A percentile compares a stretch with the other conserved stretches of the same genome.
These are phyloP conservation scores for Dromius quadrimaculatus DNA, from an alignment of 2,888 invertebrate species.

Conservation along the genomic window DNA sequence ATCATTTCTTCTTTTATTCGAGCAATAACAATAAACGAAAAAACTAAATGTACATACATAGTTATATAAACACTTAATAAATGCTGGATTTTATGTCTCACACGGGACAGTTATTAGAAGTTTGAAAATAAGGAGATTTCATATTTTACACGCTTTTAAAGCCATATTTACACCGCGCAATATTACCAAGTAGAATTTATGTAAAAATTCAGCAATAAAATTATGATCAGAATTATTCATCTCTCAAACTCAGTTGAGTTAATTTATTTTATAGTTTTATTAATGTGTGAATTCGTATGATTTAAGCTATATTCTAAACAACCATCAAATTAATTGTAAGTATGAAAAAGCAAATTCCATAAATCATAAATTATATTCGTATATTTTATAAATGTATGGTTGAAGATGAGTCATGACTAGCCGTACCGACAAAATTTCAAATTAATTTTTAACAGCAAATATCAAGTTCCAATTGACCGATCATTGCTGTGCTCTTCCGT, in stretches of 20 bases:
- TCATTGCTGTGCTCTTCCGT: too few species aligned
- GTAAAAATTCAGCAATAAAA: neutral
- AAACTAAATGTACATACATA: constrained; percentile 42
- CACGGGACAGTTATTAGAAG: constrained; percentile 38
- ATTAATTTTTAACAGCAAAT: too few species aligned
- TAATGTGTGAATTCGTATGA: constrained; percentile 9
- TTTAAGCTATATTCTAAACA: too few species aligned
- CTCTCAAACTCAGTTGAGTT: neutral
- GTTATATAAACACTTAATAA: constrained; percentile 49
- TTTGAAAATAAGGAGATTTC: constrained; percentile 37
- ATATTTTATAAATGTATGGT: too few species aligned
- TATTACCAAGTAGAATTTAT: neutral
- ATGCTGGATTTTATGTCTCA: constrained; percentile 34
- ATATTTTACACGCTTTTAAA: constrained; percentile 32
- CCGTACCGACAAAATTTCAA: too few species aligned
- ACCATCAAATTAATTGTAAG: too few species aligned
- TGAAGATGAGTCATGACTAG: too few species aligned
- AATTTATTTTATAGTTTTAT: constrained; percentile 2
- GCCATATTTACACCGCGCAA: neutral
- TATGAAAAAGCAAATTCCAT: too few species aligned
- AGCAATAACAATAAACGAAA: constrained; percentile 43
- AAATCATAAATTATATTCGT: too few species aligned
- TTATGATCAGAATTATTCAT: neutral
- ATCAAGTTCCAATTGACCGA: too few species aligned
- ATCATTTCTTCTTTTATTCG: constrained; percentile 34